Evolutionary conservation across 2,888 invertebrate species (phyloP), one percentile per base, ranked within the genome.

Genomic region (Drosophila merina): DNA sequence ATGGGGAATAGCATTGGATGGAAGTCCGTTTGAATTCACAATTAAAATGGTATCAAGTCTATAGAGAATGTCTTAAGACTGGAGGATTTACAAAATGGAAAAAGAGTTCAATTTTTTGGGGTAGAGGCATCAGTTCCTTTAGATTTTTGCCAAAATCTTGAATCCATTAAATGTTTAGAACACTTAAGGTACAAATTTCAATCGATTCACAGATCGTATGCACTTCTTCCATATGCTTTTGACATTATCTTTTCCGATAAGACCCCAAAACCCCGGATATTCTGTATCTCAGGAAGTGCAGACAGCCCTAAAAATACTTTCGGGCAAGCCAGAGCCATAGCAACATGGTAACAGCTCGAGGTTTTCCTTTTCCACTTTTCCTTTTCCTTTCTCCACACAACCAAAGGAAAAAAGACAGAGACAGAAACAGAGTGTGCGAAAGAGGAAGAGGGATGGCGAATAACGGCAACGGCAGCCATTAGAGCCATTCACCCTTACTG

Each of bases 401-500:
- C 25, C 6, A 28, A 12, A n/a, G n/a, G n/a, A 36, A 5, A 56
- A 9, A 12, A 56, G 28, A n/a, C 14, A 14, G 26, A 33, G 7
- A 58, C 5, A 7, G 5, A 33, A n/a, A 28, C n/a, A 20, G 60
- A 20, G 49, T 20, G 3, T 30, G 42, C 0, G 31, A 26, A 20
- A 2, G 26, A 28, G 10, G 33, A 3, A 64, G 59, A n/a, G 62
- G 54, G 72, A 74, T 58, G 79, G 56, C 57, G 50, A 72, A 67
- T 68, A 74, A 75, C 69, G 64, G 72, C 68, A 83, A 78, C 73
- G 76, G 72, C 83, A 74, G 78, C 78, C 85, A 81, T 89, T 88
- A 86, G 76, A 87, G 73, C 79, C 89, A 89, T 89, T 89, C 87
- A 87, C 90, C 89, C 89, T 86, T 85, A 88, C 82, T 87, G 90